Evolutionary conservation across 2,888 invertebrate species (phyloP).

Genomic region (Hirtodrosophila duncani): DNA sequence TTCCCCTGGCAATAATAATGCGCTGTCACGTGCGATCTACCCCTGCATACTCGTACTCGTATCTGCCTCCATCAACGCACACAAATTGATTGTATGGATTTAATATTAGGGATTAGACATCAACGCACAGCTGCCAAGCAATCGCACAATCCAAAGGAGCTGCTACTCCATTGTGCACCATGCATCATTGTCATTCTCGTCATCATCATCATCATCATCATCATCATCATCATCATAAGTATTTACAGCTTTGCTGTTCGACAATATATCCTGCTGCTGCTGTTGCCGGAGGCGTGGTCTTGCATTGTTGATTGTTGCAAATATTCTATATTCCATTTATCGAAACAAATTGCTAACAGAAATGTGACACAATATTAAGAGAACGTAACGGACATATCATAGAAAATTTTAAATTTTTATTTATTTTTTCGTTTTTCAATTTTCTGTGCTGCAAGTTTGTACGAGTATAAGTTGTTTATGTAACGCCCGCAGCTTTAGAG

Average conservation of each 20-base stretch:
- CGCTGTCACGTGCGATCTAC: conserved; percentile 50
- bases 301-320: conserved; percentile 6
- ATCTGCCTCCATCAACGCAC: conserved; percentile 8
- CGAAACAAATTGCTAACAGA: conserved; percentile 17
- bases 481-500: conserved; percentile 16
- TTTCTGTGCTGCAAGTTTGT: conserved; percentile 18
- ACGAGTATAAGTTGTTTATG: conserved; percentile 4
- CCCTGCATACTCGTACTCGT: neutral
- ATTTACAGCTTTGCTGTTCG: too few relatives aligned
- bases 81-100: conserved; percentile 68
- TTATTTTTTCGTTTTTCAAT: too few relatives aligned
- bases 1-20: conserved; percentile 43
- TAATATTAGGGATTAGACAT: conserved; percentile 67
- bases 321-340: conserved; percentile 2
- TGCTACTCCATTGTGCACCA: conserved; percentile 17
- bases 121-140: conserved; percentile 50
- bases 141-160: too few relatives aligned
- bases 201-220: too few relatives aligned
- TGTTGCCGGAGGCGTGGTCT: too few relatives aligned
- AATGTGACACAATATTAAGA: conserved; percentile 10
- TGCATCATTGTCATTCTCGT: conserved; percentile 18
- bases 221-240: too few relatives aligned
- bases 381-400: too few relatives aligned
- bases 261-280: too few relatives aligned
- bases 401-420: too few relatives aligned